phyloP scores from a whole-genome alignment of 2,888 invertebrate genomes.

The Tricholauxania praeusta region DNA sequence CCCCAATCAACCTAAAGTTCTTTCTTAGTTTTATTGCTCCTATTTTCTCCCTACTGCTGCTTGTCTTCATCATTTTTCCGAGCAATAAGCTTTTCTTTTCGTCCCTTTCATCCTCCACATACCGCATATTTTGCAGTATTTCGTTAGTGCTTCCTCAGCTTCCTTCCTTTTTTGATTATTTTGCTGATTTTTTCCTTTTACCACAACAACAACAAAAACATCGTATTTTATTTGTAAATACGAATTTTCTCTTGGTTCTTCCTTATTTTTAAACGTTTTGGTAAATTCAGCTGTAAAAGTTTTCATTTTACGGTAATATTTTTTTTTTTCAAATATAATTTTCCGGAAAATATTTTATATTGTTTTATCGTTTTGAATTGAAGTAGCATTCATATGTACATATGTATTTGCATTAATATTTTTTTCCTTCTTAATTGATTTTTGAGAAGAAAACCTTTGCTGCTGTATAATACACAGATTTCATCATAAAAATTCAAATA shows the following conservation, averaged over 20 bases:
- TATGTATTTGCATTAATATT: conserved; percentile 3
- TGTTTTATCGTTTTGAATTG: conserved; percentile 5
- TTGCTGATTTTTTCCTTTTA: conserved; percentile 28
- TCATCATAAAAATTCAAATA: too few relatives aligned
- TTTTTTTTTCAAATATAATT: neutral
- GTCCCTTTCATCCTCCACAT: neutral
- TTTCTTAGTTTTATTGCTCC: neutral
- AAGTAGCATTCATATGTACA: neutral
- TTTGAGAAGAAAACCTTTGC: too few relatives aligned
- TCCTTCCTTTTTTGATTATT: conserved; percentile 29
- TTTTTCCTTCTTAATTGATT: neutral
- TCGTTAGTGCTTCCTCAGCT: conserved; percentile 11
- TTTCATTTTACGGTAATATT: conserved; percentile 12
- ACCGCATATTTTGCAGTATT: neutral
- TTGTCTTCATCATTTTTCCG: conserved; percentile 26
- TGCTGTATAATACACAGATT: too few relatives aligned
- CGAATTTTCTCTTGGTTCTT: conserved; percentile 11
- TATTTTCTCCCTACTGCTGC: neutral
- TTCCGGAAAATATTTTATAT: conserved; percentile 1
- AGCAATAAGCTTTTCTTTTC: conserved; percentile 27
- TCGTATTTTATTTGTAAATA: conserved; percentile 37
- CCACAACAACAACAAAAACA: conserved; percentile 10
- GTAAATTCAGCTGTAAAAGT: conserved; percentile 26
- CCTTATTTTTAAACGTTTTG: conserved; percentile 12
- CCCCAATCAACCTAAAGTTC: neutral